Evolutionary conservation across 2,797 vertebrate species (phyloP).

Genomic region (Gila robusta): DNA sequence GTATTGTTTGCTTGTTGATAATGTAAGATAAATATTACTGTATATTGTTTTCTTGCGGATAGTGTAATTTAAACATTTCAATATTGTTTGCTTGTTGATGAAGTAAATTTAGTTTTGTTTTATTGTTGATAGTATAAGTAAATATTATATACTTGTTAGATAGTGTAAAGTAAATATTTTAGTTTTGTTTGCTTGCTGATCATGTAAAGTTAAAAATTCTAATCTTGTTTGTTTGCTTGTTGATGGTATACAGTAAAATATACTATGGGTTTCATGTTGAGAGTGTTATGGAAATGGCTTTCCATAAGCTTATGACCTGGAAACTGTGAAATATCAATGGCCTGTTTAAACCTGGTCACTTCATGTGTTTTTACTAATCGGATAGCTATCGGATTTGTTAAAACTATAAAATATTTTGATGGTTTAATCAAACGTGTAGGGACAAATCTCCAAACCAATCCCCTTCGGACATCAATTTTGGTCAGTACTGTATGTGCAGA

Average conservation of each 20-base stretch:
- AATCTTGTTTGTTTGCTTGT: background rate
- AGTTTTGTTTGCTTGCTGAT: background rate
- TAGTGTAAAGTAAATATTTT: background rate
- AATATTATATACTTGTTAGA: background rate
- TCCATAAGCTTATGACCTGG: background rate
- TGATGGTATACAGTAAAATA: background rate
- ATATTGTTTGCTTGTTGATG: background rate
- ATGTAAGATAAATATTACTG: background rate
- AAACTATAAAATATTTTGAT: background rate
- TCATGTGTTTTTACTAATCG: no score
- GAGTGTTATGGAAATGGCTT: background rate
- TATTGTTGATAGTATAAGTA: background rate
- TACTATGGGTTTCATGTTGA: background rate
- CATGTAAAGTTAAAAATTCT: background rate
- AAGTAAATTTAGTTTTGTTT: background rate
- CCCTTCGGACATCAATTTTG: background rate
- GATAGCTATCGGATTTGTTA: no score
- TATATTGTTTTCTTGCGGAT: background rate
- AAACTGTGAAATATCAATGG: background rate
- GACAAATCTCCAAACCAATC: background rate
- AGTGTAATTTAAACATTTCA: background rate
- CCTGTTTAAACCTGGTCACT: no score
- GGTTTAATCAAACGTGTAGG: background rate
- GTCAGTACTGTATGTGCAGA: slow-evolving; percentile 21
- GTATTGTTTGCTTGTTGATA: background rate